Conservation (phyloP, 2,797 vertebrate species). For the Miichthys miiuy region DNA sequence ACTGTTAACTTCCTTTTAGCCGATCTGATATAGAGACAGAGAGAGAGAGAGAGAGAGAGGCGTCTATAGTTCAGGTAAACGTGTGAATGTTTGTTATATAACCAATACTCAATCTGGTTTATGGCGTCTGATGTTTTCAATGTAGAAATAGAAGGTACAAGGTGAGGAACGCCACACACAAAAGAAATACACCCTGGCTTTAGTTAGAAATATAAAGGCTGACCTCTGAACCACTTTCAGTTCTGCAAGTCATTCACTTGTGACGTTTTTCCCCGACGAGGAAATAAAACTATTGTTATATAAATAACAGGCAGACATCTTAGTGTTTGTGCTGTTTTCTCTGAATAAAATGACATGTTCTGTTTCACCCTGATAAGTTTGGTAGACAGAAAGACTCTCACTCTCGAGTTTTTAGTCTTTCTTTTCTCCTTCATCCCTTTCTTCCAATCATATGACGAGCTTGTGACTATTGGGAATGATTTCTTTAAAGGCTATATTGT, state of each 20-base stretch:
- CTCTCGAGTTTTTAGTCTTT: slow-evolving; percentile 27
- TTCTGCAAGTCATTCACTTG: slow-evolving; percentile 82
- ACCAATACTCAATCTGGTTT: neutral
- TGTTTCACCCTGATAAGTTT: neutral
- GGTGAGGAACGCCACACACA: neutral
- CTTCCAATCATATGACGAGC: slow-evolving; percentile 21
- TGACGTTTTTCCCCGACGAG: slow-evolving; percentile 52
- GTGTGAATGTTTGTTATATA: neutral
- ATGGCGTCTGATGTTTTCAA: neutral
- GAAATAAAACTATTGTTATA: neutral
- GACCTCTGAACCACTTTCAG: slow-evolving; percentile 43
- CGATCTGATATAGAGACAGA: neutral
- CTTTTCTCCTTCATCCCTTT: neutral
- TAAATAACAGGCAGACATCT: fast-evolving
- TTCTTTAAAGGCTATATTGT: neutral
- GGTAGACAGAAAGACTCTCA: slow-evolving; percentile 29
- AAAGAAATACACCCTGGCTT: neutral
- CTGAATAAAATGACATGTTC: neutral
- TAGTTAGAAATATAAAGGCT: neutral
- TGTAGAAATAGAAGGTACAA: neutral
- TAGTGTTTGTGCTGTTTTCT: neutral
- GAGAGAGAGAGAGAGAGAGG: neutral
- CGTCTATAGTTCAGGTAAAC: slow-evolving; percentile 4
- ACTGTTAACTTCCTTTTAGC: slow-evolving; percentile 21
- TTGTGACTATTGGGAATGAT: slow-evolving; percentile 12